These are phyloP conservation scores for Hassar affinis DNA, from an alignment of 2,113 vertebrate genomes.

Conservation along the genomic window DNA sequence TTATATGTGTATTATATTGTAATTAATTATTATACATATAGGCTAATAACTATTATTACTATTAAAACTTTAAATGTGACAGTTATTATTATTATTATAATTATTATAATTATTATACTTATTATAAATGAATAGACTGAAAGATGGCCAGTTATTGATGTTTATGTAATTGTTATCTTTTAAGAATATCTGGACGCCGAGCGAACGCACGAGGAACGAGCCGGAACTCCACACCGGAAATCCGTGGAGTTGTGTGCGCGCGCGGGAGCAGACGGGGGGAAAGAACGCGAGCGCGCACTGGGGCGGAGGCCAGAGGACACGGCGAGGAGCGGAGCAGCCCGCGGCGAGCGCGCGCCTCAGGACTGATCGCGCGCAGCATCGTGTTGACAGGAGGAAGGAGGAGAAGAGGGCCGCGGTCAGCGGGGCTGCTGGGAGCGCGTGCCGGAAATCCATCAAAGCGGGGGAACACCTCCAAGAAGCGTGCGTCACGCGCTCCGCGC, in stretches of 20 bases:
- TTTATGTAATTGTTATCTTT: background rate
- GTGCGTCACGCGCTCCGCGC: constrained; percentile 32
- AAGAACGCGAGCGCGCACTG: background rate
- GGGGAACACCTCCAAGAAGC: constrained; percentile 66
- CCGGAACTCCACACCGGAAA: background rate
- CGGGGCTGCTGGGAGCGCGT: constrained; percentile 62
- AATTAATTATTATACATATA: background rate
- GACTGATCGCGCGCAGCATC: constrained; percentile 60
- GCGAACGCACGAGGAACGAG: too few species aligned
- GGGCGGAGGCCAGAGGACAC: constrained; percentile 61
- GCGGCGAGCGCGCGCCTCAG: constrained; percentile 51
- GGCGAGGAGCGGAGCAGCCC: constrained; percentile 63
- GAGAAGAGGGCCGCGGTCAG: constrained; percentile 64
- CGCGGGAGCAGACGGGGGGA: constrained; percentile 27
- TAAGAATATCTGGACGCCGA: too few species aligned
- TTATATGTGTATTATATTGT: too few species aligned
- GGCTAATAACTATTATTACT: background rate
- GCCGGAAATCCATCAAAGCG: constrained; percentile 69
- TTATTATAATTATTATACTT: background rate
- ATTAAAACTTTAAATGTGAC: background rate
- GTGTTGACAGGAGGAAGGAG: constrained; percentile 73
- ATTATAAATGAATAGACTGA: background rate
- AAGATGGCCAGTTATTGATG: background rate
- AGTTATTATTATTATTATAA: background rate
- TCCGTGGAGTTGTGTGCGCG: background rate